Conservation (phyloP, 1,140 invertebrate species). For the Ips typographus region DNA sequence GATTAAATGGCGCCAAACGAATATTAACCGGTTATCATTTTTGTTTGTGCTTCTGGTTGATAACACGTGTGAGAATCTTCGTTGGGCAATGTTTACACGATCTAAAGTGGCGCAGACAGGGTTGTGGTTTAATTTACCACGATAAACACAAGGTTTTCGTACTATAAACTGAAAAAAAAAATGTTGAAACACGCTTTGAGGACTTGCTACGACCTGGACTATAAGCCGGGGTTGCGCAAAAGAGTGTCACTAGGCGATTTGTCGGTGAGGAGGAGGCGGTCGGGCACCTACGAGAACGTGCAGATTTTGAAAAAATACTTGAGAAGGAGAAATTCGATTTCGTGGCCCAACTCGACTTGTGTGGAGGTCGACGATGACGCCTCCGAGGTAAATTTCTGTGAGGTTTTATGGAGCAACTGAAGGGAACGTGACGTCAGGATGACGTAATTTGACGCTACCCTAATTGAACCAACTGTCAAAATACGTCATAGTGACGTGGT, state of each 20-base stretch:
- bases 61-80: no score
- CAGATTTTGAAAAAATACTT: slow-evolving; percentile 37
- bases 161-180: slow-evolving; percentile 14
- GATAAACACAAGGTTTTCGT: no score
- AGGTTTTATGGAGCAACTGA: background rate
- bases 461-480: no score
- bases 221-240: slow-evolving; percentile 32
- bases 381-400: slow-evolving; percentile 31
- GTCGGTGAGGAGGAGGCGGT: slow-evolving; percentile 34
- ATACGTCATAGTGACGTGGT: no score
- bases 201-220: slow-evolving; percentile 41
- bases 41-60: no score
- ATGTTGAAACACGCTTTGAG: slow-evolving; percentile 50
- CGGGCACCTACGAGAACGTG: slow-evolving; percentile 34
- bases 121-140: no score
- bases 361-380: slow-evolving; percentile 11
- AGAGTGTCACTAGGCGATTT: slow-evolving; percentile 40
- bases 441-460: no score
- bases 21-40: no score
- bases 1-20: no score
- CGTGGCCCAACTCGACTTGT: slow-evolving; percentile 44
- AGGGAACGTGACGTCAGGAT: no score
- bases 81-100: no score
- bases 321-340: slow-evolving; percentile 43
- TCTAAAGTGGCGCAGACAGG: no score